Conservation (phyloP, 2,888 invertebrate species). For the Germaria angustata region DNA sequence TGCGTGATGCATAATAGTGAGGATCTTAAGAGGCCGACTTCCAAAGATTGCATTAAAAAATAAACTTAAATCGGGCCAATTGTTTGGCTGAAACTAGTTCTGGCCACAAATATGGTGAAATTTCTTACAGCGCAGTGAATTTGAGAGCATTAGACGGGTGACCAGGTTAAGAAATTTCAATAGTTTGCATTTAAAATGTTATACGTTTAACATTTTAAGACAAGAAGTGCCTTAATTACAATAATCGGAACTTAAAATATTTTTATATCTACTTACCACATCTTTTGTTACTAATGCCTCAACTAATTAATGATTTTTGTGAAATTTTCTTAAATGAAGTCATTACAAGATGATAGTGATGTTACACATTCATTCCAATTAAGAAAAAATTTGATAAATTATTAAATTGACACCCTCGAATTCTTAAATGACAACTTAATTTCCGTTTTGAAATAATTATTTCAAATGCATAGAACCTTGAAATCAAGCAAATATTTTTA, state of each 20-base stretch:
- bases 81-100: too few relatives aligned
- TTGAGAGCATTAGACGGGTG: too few relatives aligned
- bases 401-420: constrained; percentile 58
- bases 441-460: constrained; percentile 65
- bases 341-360: constrained; percentile 29
- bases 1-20: too few relatives aligned
- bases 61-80: too few relatives aligned
- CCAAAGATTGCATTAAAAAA: too few relatives aligned
- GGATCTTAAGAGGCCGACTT: too few relatives aligned
- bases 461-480: constrained; percentile 36
- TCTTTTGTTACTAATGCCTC: not conserved
- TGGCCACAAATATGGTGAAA: too few relatives aligned
- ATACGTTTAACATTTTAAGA: too few relatives aligned
- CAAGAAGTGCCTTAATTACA: too few relatives aligned
- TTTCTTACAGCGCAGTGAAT: too few relatives aligned
- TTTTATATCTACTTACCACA: not conserved
- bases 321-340: constrained; percentile 9
- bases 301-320: not conserved
- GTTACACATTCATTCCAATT: not conserved
- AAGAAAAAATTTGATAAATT: constrained; percentile 55
- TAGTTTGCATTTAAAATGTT: too few relatives aligned
- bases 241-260: not conserved
- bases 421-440: constrained; percentile 65
- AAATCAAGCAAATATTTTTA: not conserved
- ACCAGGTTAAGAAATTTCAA: too few relatives aligned